Evolutionary conservation across 2,888 invertebrate species (phyloP).

Genomic region (Nymphalis c-album): DNA sequence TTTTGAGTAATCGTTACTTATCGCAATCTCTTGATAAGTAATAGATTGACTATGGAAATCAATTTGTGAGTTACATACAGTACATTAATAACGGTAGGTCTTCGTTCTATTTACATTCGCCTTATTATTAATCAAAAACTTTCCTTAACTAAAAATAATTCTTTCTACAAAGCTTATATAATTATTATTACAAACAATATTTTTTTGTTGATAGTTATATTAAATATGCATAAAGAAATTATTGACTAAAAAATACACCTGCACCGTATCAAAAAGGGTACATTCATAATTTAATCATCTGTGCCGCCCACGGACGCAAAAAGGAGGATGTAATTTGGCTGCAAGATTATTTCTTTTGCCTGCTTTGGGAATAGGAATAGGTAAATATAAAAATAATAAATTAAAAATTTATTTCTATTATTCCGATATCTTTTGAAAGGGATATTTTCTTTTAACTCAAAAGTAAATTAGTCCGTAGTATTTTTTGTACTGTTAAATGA

Average conservation of each 20-base stretch:
- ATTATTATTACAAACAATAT: background rate
- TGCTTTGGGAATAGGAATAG: background rate
- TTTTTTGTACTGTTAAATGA: too few species aligned
- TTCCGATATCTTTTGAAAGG: too few species aligned
- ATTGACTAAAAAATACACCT: slow-evolving; percentile 6
- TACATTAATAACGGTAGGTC: background rate
- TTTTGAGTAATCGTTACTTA: slow-evolving; percentile 4
- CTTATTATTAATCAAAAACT: background rate
- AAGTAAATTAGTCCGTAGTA: too few species aligned
- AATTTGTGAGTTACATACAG: background rate
- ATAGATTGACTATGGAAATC: slow-evolving; percentile 3
- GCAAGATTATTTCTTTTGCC: slow-evolving; percentile 7
- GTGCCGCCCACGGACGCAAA: slow-evolving; percentile 1
- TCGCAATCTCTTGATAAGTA: slow-evolving; percentile 15
- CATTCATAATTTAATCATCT: slow-evolving; percentile 8
- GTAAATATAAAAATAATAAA: background rate
- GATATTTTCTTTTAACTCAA: too few species aligned
- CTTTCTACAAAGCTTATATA: too few species aligned
- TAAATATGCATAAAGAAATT: background rate
- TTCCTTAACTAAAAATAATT: too few species aligned
- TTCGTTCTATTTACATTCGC: background rate
- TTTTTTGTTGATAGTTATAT: background rate
- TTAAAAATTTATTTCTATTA: too few species aligned
- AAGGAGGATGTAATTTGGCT: slow-evolving; percentile 11
- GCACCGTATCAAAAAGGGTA: background rate